phyloP scores from a whole-genome alignment of 2,888 invertebrate genomes.

The Pedicia rivosa region DNA sequence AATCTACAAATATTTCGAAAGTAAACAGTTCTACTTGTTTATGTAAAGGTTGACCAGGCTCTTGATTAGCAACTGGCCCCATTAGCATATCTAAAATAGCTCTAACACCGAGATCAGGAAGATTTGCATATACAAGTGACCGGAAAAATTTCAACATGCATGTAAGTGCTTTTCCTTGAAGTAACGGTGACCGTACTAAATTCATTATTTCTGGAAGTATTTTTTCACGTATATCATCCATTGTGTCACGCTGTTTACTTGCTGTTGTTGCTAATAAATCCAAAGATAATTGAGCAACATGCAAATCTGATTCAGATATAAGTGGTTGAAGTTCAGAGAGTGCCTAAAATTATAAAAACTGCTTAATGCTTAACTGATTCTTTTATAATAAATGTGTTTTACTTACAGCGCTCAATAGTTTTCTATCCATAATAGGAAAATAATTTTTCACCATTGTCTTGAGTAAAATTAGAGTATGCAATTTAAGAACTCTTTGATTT shows the following conservation, averaged over 20 bases:
- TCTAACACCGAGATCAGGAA: conserved; percentile 65
- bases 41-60: conserved; percentile 36
- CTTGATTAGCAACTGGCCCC: conserved; percentile 43
- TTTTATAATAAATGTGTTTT: too few species aligned
- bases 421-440: conserved; percentile 42
- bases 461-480: conserved; percentile 75
- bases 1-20: neutral
- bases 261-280: conserved; percentile 71
- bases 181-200: conserved; percentile 76
- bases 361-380: too few species aligned
- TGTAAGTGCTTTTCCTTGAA: conserved; percentile 83
- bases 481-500: conserved; percentile 87
- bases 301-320: conserved; percentile 86
- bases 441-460: conserved; percentile 86
- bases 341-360: too few species aligned
- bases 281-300: conserved; percentile 86
- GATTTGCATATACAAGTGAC: conserved; percentile 70
- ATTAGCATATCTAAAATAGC: conserved; percentile 64
- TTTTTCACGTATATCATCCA: conserved; percentile 53
- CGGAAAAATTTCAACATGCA: conserved; percentile 87
- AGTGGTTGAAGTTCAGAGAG: conserved; percentile 81
- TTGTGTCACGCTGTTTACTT: conserved; percentile 57
- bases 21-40: conserved; percentile 33
- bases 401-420: too few species aligned
- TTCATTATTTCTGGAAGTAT: conserved; percentile 75